phyloP scores from a whole-genome alignment of 1,140 invertebrate species.

The Pantala flavescens region DNA sequence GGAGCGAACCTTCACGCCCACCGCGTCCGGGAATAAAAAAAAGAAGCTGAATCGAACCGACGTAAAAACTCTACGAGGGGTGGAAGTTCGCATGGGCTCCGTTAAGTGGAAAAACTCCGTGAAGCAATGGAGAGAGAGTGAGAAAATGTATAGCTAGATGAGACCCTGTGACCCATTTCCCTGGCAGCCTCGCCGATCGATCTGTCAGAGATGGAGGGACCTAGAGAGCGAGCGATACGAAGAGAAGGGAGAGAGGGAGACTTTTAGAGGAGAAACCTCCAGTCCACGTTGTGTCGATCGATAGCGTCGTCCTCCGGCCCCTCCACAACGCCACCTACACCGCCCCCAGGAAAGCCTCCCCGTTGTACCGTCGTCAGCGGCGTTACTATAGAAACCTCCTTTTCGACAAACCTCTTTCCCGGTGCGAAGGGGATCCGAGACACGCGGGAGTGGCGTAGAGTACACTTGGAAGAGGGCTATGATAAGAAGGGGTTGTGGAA shows the following conservation, averaged over 20 bases:
- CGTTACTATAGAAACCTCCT: slow-evolving; percentile 9
- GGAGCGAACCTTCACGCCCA: no score
- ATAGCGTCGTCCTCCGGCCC: not conserved
- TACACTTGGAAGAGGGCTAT: not conserved
- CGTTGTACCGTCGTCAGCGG: not conserved
- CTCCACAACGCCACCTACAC: not conserved
- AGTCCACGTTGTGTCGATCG: not conserved
- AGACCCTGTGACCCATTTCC: slow-evolving; percentile 1
- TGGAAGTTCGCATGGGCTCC: not conserved
- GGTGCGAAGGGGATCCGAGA: not conserved
- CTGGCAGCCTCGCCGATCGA: not conserved
- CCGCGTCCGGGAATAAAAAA: not conserved
- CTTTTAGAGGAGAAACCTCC: not conserved
- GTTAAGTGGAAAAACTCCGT: not conserved
- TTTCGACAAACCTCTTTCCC: not conserved
- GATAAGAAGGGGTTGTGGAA: not conserved
- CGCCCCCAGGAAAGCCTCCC: not conserved
- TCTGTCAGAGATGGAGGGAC: not conserved
- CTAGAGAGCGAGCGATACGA: not conserved
- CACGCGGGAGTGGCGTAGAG: no score
- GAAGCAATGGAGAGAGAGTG: not conserved
- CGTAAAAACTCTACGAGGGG: not conserved
- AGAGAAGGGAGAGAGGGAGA: not conserved
- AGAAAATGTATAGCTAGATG: not conserved
- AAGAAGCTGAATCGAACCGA: no score